These are phyloP conservation scores for Myotis myotis DNA, from an alignment of 2,797 vertebrate genomes.

Conservation along the genomic window DNA sequence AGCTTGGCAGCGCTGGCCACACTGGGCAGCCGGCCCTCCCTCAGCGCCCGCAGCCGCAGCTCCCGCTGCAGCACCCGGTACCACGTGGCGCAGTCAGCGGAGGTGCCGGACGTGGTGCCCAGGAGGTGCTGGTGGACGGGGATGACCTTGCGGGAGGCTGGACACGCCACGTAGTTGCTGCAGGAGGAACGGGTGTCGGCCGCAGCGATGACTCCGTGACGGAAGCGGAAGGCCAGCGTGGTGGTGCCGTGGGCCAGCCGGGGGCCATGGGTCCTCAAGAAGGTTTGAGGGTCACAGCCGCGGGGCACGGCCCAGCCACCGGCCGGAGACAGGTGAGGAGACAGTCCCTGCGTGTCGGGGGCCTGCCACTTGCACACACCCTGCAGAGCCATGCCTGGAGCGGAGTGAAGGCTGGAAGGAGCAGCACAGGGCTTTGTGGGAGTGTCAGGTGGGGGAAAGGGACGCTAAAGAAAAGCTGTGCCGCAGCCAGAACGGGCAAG, in stretches of 20 bases:
- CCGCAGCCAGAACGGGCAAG: constrained; percentile 30
- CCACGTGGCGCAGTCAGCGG: constrained; percentile 90
- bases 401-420: background rate
- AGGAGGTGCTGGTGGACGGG: constrained; percentile 89
- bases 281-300: constrained; percentile 63
- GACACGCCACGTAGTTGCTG: constrained; percentile 86
- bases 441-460: background rate
- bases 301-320: constrained; percentile 61
- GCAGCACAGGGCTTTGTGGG: background rate
- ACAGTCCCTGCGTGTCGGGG: background rate
- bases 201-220: constrained; percentile 89
- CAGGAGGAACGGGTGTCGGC: constrained; percentile 91
- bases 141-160: constrained; percentile 86
- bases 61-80: constrained; percentile 87
- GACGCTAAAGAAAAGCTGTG: constrained; percentile 45
- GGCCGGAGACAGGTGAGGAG: constrained; percentile 32
- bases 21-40: constrained; percentile 84
- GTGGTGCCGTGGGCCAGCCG: constrained; percentile 88
- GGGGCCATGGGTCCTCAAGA: constrained; percentile 50
- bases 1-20: constrained; percentile 88
- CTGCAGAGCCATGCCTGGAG: constrained; percentile 80
- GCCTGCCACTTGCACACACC: constrained; percentile 71
- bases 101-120: constrained; percentile 90
- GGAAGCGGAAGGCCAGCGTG: constrained; percentile 90
- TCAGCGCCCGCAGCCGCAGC: constrained; percentile 88